Percentiles rank a stretch among this genome's conserved stretches.
Evolutionary conservation across 2,113 vertebrate species (phyloP).

Genomic region (Saguinus midas): DNA sequence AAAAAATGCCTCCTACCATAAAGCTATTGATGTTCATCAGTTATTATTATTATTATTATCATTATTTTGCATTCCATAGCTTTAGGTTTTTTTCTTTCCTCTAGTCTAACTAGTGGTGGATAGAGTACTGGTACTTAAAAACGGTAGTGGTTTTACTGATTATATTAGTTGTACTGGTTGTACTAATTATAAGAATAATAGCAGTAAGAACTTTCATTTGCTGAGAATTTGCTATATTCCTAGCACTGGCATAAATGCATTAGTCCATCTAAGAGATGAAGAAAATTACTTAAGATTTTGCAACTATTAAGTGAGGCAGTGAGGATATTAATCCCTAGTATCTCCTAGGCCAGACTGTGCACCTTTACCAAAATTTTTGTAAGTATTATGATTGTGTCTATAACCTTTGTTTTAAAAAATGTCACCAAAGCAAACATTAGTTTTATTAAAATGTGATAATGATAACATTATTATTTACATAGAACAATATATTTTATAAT

Average conservation of each 20-base stretch:
- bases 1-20: neutral
- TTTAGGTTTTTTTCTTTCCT: neutral
- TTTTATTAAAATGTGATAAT: neutral
- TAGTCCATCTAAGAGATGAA: neutral
- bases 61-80: neutral
- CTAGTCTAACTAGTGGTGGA: neutral
- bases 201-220: neutral
- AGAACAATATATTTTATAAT: neutral
- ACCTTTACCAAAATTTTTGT: neutral
- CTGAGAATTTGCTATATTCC: neutral
- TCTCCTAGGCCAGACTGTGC: neutral
- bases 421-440: neutral
- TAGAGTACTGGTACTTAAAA: neutral
- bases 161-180: neutral
- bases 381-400: neutral
- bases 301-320: neutral
- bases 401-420: neutral
- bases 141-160: neutral
- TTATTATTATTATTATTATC: too few relatives aligned
- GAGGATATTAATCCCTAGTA: neutral
- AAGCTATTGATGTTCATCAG: neutral
- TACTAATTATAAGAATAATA: neutral
- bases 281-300: neutral
- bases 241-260: neutral
- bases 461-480: neutral